Conservation (phyloP, 2,888 invertebrate species). For the Hydropsyche betteni region DNA sequence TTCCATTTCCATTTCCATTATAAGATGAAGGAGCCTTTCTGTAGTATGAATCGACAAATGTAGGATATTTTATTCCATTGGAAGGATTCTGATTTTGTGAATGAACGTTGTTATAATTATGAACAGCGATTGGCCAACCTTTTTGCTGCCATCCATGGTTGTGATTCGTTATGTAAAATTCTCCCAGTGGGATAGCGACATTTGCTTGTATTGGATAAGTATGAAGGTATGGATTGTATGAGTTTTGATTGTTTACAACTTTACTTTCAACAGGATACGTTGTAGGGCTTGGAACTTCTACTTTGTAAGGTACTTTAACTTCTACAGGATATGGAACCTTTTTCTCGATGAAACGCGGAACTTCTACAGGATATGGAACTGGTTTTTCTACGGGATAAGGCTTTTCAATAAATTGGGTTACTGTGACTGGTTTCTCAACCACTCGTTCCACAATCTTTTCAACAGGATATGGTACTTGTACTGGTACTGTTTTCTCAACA, state of each 20-base stretch:
- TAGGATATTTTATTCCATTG: constrained; percentile 42
- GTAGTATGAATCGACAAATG: constrained; percentile 51
- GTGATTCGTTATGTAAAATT: neutral
- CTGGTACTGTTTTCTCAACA: constrained; percentile 68
- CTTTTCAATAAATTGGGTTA: constrained; percentile 62
- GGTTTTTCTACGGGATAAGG: constrained; percentile 68
- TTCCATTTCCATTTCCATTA: constrained; percentile 19
- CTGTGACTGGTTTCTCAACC: constrained; percentile 55
- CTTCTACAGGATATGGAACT: constrained; percentile 67
- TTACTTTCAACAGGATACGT: constrained; percentile 64
- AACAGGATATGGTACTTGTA: constrained; percentile 59
- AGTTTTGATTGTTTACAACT: constrained; percentile 63
- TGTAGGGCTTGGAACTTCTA: constrained; percentile 53
- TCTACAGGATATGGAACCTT: constrained; percentile 63
- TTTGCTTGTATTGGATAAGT: constrained; percentile 55
- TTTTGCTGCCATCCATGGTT: constrained; percentile 34
- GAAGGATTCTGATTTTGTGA: constrained; percentile 34
- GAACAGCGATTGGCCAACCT: constrained; percentile 18
- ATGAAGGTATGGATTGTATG: constrained; percentile 53
- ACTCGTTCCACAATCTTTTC: constrained; percentile 67
- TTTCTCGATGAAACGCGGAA: constrained; percentile 60
- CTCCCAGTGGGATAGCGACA: constrained; percentile 46
- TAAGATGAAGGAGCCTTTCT: constrained; percentile 49
- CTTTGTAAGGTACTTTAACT: constrained; percentile 55
- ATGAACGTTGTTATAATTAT: constrained; percentile 6